Evolutionary conservation across 2,888 invertebrate species (phyloP).

Genomic region (Ischnus inquisitorius): DNA sequence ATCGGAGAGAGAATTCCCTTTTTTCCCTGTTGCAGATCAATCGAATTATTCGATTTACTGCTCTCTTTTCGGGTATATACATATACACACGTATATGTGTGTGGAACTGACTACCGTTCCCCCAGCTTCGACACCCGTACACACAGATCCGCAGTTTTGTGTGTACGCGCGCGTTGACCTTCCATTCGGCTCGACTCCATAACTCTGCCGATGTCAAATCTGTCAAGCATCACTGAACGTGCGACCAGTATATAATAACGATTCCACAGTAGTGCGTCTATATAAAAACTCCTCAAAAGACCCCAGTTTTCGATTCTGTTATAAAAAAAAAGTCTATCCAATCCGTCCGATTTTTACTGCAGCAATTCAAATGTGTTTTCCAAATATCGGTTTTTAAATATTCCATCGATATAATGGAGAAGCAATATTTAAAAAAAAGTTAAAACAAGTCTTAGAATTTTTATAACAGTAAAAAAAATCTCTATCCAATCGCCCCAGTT

Average conservation of each 20-base stretch:
- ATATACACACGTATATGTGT: neutral
- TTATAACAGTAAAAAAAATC: too few relatives aligned
- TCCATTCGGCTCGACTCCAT: slow-evolving; percentile 72
- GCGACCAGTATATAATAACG: slow-evolving; percentile 53
- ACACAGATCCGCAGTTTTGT: slow-evolving; percentile 23
- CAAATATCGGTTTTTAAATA: neutral
- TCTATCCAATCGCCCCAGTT: too few relatives aligned
- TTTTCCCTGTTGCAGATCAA: slow-evolving; percentile 77
- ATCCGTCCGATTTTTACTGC: neutral
- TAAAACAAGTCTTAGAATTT: too few relatives aligned
- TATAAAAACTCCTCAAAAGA: slow-evolving; percentile 39
- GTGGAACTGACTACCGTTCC: slow-evolving; percentile 2
- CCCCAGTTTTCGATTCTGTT: neutral
- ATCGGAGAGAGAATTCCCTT: slow-evolving; percentile 58
- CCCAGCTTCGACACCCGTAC: neutral
- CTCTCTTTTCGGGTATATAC: slow-evolving; percentile 80
- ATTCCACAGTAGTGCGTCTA: slow-evolving; percentile 50
- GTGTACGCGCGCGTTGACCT: slow-evolving; percentile 72
- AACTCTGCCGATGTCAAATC: slow-evolving; percentile 78
- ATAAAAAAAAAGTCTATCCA: slow-evolving; percentile 2
- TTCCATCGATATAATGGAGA: too few relatives aligned
- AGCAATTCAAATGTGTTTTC: neutral
- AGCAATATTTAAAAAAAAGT: too few relatives aligned
- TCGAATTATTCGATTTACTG: slow-evolving; percentile 85
- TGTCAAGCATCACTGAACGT: slow-evolving; percentile 72